Evolutionary conservation across 2,797 vertebrate species (phyloP).

Genomic region (Melanotaenia pygmaea): DNA sequence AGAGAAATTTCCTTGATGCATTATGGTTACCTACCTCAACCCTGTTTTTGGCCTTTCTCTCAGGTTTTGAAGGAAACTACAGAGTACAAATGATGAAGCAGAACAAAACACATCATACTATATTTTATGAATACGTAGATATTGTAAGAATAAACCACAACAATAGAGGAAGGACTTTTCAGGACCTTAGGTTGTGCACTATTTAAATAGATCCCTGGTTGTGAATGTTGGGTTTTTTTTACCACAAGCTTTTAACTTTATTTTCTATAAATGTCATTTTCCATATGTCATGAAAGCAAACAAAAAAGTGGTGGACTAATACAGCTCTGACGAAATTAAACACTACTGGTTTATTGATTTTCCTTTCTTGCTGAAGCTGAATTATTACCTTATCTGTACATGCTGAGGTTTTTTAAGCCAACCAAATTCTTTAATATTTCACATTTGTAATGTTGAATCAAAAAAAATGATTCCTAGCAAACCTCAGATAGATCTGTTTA

Average conservation of each 20-base stretch:
- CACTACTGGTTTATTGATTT: conserved; percentile 8
- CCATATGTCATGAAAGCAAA: conserved; percentile 31
- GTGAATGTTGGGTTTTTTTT: conserved; percentile 20
- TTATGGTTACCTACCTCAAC: conserved; percentile 84
- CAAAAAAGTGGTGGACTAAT: conserved; percentile 40
- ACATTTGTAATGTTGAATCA: neutral
- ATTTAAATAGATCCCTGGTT: conserved; percentile 40
- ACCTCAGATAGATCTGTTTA: neutral
- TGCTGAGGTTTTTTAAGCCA: neutral
- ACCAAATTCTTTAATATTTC: neutral
- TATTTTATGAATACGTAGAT: conserved; percentile 42
- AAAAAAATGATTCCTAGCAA: neutral
- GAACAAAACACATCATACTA: conserved; percentile 16
- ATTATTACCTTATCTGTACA: neutral
- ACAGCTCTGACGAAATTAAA: conserved; percentile 33
- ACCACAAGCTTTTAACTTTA: conserved; percentile 27
- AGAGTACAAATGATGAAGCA: conserved; percentile 46
- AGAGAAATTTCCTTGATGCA: conserved; percentile 58
- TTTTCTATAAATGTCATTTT: conserved; percentile 45
- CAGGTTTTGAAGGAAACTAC: conserved; percentile 71
- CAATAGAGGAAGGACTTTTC: conserved; percentile 51
- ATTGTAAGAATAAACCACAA: conserved; percentile 32
- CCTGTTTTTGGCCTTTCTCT: conserved; percentile 71
- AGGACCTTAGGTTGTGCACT: conserved; percentile 63
- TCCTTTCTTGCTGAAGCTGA: neutral